Percentiles rank a stretch among this genome's conserved stretches.
These are phyloP conservation scores for Petrophora chlorosata DNA, from an alignment of 2,888 invertebrate species.

Conservation along the genomic window DNA sequence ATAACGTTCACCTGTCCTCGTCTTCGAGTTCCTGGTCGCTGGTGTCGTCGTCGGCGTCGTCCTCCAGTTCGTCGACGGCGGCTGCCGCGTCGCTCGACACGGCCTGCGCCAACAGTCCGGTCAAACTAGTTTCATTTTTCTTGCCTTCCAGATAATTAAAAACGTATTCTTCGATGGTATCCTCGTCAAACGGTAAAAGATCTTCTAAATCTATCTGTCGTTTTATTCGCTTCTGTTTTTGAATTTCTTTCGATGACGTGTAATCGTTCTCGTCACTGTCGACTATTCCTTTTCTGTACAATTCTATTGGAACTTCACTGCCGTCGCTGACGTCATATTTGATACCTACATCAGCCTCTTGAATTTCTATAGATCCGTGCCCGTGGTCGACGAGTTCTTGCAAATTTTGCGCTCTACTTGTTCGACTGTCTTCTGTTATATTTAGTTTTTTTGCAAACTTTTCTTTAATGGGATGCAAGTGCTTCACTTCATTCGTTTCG, in stretches of 20 bases:
- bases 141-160: constrained; percentile 67
- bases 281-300: constrained; percentile 85
- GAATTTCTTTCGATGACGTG: constrained; percentile 39
- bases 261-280: constrained; percentile 78
- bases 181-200: constrained; percentile 72
- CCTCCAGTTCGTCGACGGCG: constrained; percentile 56
- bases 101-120: constrained; percentile 68
- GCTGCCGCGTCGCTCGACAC: constrained; percentile 64
- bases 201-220: constrained; percentile 73
- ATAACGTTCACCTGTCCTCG: constrained; percentile 53
- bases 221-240: constrained; percentile 50
- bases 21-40: constrained; percentile 47
- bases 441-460: constrained; percentile 60
- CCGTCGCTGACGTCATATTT: constrained; percentile 84
- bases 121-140: constrained; percentile 69
- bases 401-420: constrained; percentile 65
- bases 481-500: constrained; percentile 82
- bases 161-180: constrained; percentile 70
- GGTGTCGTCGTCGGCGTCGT: constrained; percentile 52
- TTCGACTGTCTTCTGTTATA: constrained; percentile 50
- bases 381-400: constrained; percentile 68
- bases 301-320: constrained; percentile 78
- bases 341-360: constrained; percentile 83
- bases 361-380: constrained; percentile 79
- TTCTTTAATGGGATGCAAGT: constrained; percentile 78